These are phyloP conservation scores for Drosophila nr. perissopoda DNA, from an alignment of 2,888 invertebrate species.

Conservation along the genomic window DNA sequence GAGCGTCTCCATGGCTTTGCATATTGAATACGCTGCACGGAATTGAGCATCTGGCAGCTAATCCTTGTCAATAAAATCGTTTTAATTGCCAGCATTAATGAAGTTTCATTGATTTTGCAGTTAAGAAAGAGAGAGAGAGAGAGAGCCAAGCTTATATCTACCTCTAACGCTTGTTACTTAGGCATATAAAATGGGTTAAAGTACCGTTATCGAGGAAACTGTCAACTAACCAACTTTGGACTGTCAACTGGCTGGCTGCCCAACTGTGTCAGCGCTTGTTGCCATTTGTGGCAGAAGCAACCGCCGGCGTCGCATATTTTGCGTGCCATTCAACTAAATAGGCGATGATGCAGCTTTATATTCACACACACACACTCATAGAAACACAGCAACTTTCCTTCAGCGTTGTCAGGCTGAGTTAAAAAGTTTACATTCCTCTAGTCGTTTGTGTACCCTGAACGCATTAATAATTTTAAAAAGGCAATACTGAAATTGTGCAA, in stretches of 20 bases:
- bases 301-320: constrained; percentile 40
- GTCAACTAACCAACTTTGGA: constrained; percentile 51
- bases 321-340: constrained; percentile 52
- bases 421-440: constrained; percentile 24
- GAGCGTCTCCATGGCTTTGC: neutral
- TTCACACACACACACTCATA: constrained; percentile 1
- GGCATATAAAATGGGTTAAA: constrained; percentile 53
- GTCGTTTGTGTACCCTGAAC: neutral
- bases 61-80: constrained; percentile 4
- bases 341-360: constrained; percentile 37
- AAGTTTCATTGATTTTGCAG: neutral
- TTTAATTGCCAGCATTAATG: constrained; percentile 4
- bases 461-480: neutral
- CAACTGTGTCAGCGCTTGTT: constrained; percentile 51
- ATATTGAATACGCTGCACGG: neutral
- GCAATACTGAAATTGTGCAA: neutral
- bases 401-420: constrained; percentile 20
- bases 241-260: constrained; percentile 44
- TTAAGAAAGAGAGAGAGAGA: neutral
- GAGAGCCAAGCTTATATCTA: neutral
- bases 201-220: constrained; percentile 49
- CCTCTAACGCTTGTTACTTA: neutral
- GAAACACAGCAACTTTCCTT: constrained; percentile 35
- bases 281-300: constrained; percentile 42
- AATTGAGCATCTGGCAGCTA: neutral